Base-by-base conservation (phyloP, 2,888 invertebrate genomes). In the Tipula unca region DNA sequence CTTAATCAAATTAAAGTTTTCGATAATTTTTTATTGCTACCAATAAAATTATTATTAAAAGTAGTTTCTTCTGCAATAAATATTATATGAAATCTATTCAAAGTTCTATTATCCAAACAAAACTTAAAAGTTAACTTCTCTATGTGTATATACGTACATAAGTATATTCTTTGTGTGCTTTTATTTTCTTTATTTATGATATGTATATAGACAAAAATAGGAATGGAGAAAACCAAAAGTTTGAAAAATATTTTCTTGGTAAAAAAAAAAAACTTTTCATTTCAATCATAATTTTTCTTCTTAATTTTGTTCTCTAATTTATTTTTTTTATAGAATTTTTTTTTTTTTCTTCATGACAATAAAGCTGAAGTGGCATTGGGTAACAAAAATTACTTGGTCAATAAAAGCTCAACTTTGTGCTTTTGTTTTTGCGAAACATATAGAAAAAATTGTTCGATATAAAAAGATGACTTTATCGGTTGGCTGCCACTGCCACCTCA, bases 121-220 rank as follows among this genome's bases (percentile, higher is more conserved):
- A 69, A 69, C 69, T 69, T 69, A 69, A 69, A 69, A 69, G 69
- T 69, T 69, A 69, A 69, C 69, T 69, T 69, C 48, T n/a, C 6
- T 1, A 42, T 42, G n/a, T n/a, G n/a, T 32, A 32, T 32, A 32
- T 17, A n/a, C n/a, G n/a, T n/a, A n/a, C n/a, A n/a, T n/a, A n/a
- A n/a, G n/a, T n/a, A n/a, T 54, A 54, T 54, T 13, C 25, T 69
- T 69, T 69, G 25, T 69, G 69, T 69, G 69, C 69, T 69, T 69
- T 13, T 20, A 69, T 69, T 69, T 25, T 69, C 69, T 20, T 69
- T 25, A 69, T 48, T n/a, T n/a, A n/a, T n/a, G n/a, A n/a, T n/a
- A 6, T 48, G n/a, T 48, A 48, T 48, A 48, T 48, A 48, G n/a
- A 48, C n/a, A 69, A 20, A 69, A 48, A n/a, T 25, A 69, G 8